Percentiles rank a stretch among this genome's conserved stretches.
Evolutionary conservation across 2,113 vertebrate species (phyloP).

Genomic region (Neopipo cinnamomea): DNA sequence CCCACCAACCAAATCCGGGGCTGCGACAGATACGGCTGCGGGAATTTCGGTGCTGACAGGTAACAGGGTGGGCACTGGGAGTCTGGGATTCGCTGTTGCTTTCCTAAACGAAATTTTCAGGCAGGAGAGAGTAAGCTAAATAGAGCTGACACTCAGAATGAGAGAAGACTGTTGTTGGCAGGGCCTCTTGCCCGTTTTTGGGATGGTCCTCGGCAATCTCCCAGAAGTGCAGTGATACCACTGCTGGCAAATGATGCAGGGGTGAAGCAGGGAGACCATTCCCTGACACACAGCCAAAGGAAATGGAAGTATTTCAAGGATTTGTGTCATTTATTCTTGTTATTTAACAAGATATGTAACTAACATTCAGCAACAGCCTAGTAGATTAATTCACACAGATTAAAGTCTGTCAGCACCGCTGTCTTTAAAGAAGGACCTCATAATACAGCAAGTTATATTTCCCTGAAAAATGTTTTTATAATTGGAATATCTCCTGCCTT

Average conservation of each 20-base stretch:
- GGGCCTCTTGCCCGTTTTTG: background rate
- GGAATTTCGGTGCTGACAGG: constrained; percentile 46
- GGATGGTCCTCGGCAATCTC: background rate
- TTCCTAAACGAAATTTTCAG: background rate
- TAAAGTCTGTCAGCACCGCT: background rate
- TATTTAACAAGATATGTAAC: background rate
- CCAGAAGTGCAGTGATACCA: background rate
- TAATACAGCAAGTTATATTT: background rate
- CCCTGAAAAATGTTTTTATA: background rate
- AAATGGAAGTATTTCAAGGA: background rate
- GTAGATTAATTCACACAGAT: background rate
- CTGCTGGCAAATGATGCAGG: background rate
- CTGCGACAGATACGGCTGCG: constrained; percentile 67
- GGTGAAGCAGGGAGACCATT: background rate
- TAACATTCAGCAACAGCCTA: background rate
- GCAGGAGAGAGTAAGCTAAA: background rate
- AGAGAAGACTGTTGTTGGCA: background rate
- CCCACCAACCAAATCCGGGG: constrained; percentile 64
- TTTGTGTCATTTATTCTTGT: background rate
- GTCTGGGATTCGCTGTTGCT: rapidly evolving
- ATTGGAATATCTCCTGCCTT: background rate
- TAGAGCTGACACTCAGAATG: background rate
- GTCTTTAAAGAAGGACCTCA: background rate
- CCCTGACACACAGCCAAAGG: background rate
- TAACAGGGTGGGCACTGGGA: background rate